Base-by-base conservation (phyloP, 2,797 vertebrate species). In the Sorex maritimensis region DNA sequence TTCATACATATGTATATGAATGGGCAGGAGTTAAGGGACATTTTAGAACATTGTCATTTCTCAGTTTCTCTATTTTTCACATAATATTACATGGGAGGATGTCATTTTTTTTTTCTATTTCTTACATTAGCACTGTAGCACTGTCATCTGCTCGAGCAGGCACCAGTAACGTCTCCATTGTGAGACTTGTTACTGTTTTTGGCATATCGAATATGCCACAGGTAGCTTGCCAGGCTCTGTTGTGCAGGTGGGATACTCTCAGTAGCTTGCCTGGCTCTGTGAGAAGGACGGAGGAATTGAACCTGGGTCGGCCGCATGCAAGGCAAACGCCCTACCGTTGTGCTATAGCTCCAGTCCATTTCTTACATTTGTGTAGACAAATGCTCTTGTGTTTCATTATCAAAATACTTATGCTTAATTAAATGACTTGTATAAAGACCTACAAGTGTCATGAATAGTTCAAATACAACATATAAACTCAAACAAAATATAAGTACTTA, bases 391-490 rank as follows among this genome's bases (percentile, higher is more conserved):
- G 44, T 80, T 79, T 72, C 30, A 63, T 58, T 80, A 80, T 38
- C 79, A 44, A 79, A 38, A 85, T 58, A 80, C 34, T 89, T 68
- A 89, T 4, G 12, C 44, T 73, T 74, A 85, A 58, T 38, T 74
- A 90, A 90, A 67, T 46, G n/a, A 30, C 46, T 74, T 89, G 5
- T 49, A 74, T 74, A 81, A 74, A 73, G 34, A 85, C 49, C 49
- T 52, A 19, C n/a, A 80, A 67, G 61, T 69, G 14, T 30, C 38
- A 61, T 63, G n/a, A 52, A 52, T 8, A 52, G 49, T 86, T 74
- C 74, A 41, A 28, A 67, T 2, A 15, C 28, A 58, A 86, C 6
- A 46, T 26, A 80, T 67, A 26, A 55, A 63, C 49, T 24, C 21
- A 79, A 24, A 13, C 72, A 65, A 73, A 67, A 80, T 44, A 34